Percentiles rank a stretch among this genome's conserved stretches.
phyloP scores from a whole-genome alignment of 1,140 invertebrate species.

The Drosophila chauvacae region DNA sequence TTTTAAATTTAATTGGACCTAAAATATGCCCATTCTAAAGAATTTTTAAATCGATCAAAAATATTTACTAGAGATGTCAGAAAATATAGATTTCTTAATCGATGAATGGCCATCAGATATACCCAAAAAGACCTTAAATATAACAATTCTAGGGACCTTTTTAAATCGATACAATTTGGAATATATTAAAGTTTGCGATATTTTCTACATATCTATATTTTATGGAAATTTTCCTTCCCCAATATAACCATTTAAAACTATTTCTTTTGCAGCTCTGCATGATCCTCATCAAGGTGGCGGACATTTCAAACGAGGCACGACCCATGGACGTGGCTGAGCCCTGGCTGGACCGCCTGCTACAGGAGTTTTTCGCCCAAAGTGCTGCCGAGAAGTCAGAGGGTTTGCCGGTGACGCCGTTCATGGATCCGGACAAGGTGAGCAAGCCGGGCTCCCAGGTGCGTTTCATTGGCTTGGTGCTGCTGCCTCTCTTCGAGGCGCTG shows the following conservation, averaged over 20 bases:
- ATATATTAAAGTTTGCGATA: too few relatives aligned
- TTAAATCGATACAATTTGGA: too few relatives aligned
- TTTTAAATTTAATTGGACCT: too few relatives aligned
- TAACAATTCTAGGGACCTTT: too few relatives aligned
- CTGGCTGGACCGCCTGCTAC: constrained; percentile 92
- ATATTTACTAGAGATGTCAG: too few relatives aligned
- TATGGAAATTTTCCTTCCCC: too few relatives aligned
- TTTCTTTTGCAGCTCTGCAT: constrained; percentile 88
- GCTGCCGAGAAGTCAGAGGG: constrained; percentile 94
- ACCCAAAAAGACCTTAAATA: too few relatives aligned
- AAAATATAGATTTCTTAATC: too few relatives aligned
- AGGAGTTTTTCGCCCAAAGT: constrained; percentile 93
- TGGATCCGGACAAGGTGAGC: constrained; percentile 95
- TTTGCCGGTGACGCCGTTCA: constrained; percentile 93
- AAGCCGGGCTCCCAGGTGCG: constrained; percentile 94
- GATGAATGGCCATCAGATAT: too few relatives aligned
- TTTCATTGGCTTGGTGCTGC: constrained; percentile 93
- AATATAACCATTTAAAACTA: background rate
- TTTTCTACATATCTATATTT: too few relatives aligned
- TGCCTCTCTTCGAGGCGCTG: constrained; percentile 92
- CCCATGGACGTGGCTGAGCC: constrained; percentile 94
- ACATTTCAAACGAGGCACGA: constrained; percentile 94
- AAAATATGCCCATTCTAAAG: too few relatives aligned
- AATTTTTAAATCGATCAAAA: too few relatives aligned
- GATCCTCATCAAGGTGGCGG: constrained; percentile 94